Evolutionary conservation across 2,113 vertebrate genomes (phyloP).

Genomic region (Microcebus griseorufus): DNA sequence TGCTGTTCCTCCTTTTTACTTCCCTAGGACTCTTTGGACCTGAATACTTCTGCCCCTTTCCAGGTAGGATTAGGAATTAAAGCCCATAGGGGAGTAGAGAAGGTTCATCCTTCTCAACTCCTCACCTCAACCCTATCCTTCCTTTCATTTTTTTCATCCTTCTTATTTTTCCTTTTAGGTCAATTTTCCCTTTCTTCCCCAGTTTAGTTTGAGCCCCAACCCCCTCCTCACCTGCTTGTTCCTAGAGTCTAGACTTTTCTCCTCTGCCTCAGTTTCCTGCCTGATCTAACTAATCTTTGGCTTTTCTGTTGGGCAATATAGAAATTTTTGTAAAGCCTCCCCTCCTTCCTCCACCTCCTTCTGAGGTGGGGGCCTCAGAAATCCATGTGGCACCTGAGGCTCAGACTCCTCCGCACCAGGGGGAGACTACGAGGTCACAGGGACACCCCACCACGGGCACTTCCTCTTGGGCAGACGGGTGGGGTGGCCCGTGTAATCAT

Average conservation of each 20-base stretch:
- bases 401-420: constrained; percentile 9
- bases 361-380: constrained; percentile 11
- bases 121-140: background rate
- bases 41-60: background rate
- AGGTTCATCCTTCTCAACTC: background rate
- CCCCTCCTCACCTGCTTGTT: constrained; percentile 9
- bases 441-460: constrained; percentile 77
- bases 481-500: constrained; percentile 80
- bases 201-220: background rate
- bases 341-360: constrained; percentile 18
- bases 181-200: background rate
- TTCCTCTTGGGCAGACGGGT: constrained; percentile 79
- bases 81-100: background rate
- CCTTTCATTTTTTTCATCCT: background rate
- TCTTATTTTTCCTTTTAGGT: background rate
- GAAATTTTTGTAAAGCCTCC: constrained; percentile 5
- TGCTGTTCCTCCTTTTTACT: background rate
- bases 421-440: constrained; percentile 68
- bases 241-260: background rate
- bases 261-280: constrained; percentile 25
- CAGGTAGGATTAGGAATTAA: background rate
- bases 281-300: background rate
- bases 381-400: background rate
- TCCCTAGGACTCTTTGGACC: background rate
- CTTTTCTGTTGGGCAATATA: background rate